These are phyloP conservation scores for Mesitornis unicolor DNA, from an alignment of 2,113 vertebrate species.

Conservation along the genomic window DNA sequence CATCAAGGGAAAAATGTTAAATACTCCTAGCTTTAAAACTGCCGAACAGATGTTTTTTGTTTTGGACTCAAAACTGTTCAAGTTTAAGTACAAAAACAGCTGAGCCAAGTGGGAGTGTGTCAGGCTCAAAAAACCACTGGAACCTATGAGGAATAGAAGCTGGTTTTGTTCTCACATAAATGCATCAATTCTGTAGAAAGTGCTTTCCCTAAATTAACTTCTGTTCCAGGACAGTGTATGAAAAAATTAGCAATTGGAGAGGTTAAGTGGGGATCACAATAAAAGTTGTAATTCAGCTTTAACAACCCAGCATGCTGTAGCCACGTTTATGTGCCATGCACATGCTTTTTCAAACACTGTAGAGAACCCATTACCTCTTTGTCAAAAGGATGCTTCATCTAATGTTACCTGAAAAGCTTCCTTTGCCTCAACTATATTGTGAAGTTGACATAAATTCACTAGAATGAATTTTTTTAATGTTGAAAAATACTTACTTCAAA, in stretches of 20 bases:
- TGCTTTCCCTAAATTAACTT: neutral
- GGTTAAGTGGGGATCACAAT: neutral
- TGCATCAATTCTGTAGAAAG: neutral
- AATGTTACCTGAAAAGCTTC: neutral
- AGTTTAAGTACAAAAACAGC: constrained; percentile 8
- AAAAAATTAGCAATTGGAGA: neutral
- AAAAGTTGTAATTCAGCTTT: neutral
- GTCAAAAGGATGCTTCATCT: neutral
- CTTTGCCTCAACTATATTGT: neutral
- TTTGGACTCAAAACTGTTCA: constrained; percentile 1
- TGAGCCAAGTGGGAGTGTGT: constrained; percentile 8
- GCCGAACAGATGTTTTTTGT: neutral
- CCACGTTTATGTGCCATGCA: neutral
- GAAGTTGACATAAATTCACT: neutral
- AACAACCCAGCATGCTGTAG: neutral
- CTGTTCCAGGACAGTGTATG: neutral
- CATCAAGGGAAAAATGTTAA: constrained; percentile 14
- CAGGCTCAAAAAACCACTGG: neutral
- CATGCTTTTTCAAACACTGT: neutral
- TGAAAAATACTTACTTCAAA: neutral
- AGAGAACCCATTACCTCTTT: neutral
- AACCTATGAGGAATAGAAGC: neutral
- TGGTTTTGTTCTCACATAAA: neutral
- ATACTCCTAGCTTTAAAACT: neutral
- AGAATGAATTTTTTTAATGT: neutral